These are phyloP conservation scores for Apostichopus parvimensis DNA, from an alignment of 35 echinoderm and acorn worm genomes.

Conservation along the genomic window DNA sequence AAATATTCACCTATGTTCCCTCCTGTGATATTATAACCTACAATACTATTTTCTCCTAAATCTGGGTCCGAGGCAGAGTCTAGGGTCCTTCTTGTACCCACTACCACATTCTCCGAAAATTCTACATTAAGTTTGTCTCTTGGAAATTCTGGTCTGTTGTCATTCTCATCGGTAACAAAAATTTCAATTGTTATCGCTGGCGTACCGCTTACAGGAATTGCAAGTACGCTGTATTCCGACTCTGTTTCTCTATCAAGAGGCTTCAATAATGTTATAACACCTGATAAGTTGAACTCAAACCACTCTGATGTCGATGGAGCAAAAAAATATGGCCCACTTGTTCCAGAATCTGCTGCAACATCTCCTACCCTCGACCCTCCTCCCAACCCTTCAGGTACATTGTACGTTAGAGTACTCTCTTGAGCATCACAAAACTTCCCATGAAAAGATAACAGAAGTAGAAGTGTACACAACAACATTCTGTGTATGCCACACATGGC, in stretches of 20 bases:
- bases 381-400: conserved; percentile 61
- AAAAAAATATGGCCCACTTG: conserved; percentile 8
- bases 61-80: conserved; percentile 88
- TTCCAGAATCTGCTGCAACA: conserved; percentile 44
- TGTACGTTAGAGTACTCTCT: conserved; percentile 33
- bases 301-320: not conserved
- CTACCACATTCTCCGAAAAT: conserved; percentile 77
- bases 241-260: conserved; percentile 66
- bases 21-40: conserved; percentile 78
- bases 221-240: conserved; percentile 8
- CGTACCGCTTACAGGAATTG: not conserved
- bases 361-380: conserved; percentile 56
- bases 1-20: conserved; percentile 84
- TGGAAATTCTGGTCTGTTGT: conserved; percentile 82
- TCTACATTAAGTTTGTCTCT: conserved; percentile 50
- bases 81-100: conserved; percentile 60
- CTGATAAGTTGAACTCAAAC: conserved; percentile 1
- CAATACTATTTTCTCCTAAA: conserved; percentile 55
- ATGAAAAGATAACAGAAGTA: conserved; percentile 1
- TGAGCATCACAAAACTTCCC: not conserved
- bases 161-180: conserved; percentile 81
- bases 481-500: not conserved
- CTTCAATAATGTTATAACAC: conserved; percentile 65
- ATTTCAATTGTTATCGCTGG: conserved; percentile 55
- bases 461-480: not conserved